Conservation (phyloP, 2,888 invertebrate species). For the Portevinia maculata region DNA sequence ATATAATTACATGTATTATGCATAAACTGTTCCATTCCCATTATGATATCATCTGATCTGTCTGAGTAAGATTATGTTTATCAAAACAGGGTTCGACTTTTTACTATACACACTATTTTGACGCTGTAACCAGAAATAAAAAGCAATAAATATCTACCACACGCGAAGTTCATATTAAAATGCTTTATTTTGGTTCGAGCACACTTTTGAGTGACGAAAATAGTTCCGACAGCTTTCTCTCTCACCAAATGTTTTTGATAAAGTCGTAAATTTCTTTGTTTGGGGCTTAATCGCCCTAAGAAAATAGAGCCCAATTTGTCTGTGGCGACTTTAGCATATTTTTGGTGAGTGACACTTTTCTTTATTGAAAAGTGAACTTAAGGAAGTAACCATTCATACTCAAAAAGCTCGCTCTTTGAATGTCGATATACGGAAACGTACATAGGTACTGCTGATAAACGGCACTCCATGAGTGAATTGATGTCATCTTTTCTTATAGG, state of each 20-base stretch:
- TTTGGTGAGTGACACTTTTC: conserved; percentile 17
- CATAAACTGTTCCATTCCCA: conserved; percentile 14
- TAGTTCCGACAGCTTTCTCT: conserved; percentile 21
- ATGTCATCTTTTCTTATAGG: conserved; percentile 66
- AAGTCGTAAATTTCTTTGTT: conserved; percentile 27
- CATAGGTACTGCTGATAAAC: background rate
- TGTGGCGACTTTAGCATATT: background rate
- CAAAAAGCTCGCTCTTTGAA: conserved; percentile 41
- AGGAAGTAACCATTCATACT: conserved; percentile 1
- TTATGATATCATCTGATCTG: conserved; percentile 37
- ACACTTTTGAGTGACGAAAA: conserved; percentile 41
- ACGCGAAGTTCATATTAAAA: conserved; percentile 39
- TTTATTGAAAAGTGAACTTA: conserved; percentile 5
- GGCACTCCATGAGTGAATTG: conserved; percentile 15
- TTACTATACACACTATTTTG: too few species aligned
- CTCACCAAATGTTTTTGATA: background rate
- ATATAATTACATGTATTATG: too few species aligned
- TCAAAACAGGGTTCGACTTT: too few species aligned
- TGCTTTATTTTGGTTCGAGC: conserved; percentile 6
- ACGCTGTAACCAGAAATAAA: conserved; percentile 28
- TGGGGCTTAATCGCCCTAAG: conserved; percentile 5
- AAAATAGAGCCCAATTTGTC: conserved; percentile 21
- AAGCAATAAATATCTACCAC: conserved; percentile 28
- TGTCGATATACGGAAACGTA: background rate
- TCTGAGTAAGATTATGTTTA: too few species aligned